phyloP scores from a whole-genome alignment of 2,888 invertebrate species.

The Troides oblongomaculatus region DNA sequence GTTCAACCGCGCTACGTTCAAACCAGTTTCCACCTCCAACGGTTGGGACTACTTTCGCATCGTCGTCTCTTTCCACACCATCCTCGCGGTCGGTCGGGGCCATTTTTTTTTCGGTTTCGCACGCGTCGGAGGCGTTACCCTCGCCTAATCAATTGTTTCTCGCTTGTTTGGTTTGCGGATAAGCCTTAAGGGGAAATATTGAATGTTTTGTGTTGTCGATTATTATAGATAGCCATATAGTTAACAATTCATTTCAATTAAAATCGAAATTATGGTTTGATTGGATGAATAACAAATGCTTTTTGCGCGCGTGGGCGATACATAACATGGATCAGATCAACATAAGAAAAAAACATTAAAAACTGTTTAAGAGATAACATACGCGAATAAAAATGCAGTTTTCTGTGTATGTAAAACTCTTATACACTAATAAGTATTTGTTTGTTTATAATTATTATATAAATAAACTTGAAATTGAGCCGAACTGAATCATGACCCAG shows the following conservation, averaged over 20 bases:
- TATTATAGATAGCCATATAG: slow-evolving; percentile 30
- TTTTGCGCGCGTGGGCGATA: not conserved
- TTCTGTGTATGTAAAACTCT: not conserved
- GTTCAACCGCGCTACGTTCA: slow-evolving; percentile 41
- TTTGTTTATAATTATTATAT: not conserved
- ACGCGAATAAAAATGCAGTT: slow-evolving; percentile 1
- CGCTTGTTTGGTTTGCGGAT: slow-evolving; percentile 32
- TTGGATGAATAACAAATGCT: slow-evolving; percentile 10
- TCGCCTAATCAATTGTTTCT: slow-evolving; percentile 69
- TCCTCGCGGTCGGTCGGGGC: slow-evolving; percentile 61
- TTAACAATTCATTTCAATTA: slow-evolving; percentile 33
- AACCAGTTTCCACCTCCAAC: slow-evolving; percentile 50
- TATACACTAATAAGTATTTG: slow-evolving; percentile 7
- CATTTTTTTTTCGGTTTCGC: slow-evolving; percentile 65
- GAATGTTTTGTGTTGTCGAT: slow-evolving; percentile 27
- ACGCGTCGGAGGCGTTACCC: slow-evolving; percentile 61
- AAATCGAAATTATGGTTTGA: slow-evolving; percentile 7
- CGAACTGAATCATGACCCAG: not conserved
- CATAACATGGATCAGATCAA: not conserved
- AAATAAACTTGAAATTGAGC: slow-evolving; percentile 12
- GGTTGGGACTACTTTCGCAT: slow-evolving; percentile 40
- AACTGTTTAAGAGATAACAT: not conserved
- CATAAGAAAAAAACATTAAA: too few species aligned
- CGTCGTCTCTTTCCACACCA: slow-evolving; percentile 53
- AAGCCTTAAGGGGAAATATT: slow-evolving; percentile 33